Conservation (phyloP, 2,888 invertebrate species). For the Pterostichus madidus region DNA sequence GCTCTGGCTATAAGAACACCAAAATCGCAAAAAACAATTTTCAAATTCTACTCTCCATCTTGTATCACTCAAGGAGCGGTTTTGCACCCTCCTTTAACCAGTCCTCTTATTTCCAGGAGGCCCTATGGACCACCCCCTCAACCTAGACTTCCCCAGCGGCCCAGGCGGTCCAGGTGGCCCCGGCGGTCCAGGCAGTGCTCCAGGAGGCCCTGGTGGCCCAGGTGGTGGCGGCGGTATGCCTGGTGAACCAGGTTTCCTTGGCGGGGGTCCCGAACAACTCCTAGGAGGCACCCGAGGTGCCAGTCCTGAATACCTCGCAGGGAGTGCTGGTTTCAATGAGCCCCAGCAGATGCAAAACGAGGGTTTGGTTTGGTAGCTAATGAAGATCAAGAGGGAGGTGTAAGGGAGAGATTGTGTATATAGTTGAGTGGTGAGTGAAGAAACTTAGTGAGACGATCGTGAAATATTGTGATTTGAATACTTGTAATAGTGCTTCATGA, state of each 20-base stretch:
- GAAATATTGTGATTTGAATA: no score
- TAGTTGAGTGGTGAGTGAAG: background rate
- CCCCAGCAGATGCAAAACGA: constrained; percentile 86
- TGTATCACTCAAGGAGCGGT: no score
- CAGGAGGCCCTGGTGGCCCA: constrained; percentile 42
- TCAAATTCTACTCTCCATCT: background rate
- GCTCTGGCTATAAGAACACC: no score
- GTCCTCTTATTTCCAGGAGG: constrained; percentile 78
- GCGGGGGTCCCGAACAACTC: constrained; percentile 83
- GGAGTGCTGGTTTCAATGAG: constrained; percentile 83
- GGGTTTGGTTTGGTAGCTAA: constrained; percentile 86
- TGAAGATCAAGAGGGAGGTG: background rate
- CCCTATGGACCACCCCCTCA: constrained; percentile 82
- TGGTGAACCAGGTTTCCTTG: constrained; percentile 81
- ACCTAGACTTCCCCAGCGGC: constrained; percentile 16
- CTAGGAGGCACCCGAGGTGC: constrained; percentile 85
- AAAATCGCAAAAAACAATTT: no score
- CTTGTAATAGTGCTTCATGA: no score
- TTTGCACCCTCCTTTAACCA: background rate
- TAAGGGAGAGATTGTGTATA: background rate
- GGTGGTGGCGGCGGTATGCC: constrained; percentile 82
- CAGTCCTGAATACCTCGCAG: constrained; percentile 86
- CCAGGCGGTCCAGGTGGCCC: constrained; percentile 26
- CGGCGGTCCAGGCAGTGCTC: constrained; percentile 32
- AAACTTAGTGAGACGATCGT: no score